A percentile compares a stretch with the other conserved stretches of the same genome.
Evolutionary conservation across 2,113 vertebrate species (phyloP).

Genomic region (Oryzias woworae): DNA sequence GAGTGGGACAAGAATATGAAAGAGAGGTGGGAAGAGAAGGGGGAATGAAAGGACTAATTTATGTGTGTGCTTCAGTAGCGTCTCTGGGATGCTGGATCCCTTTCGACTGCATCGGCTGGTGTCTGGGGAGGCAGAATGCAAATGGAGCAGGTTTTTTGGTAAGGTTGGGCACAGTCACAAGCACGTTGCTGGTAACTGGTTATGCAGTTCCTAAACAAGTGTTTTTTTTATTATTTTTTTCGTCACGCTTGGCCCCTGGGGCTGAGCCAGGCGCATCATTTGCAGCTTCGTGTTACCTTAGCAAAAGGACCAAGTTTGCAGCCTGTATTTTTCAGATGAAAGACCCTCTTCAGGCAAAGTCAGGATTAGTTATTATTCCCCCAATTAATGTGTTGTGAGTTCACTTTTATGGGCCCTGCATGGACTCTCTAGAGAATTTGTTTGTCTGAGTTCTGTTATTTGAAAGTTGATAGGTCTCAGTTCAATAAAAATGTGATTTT

Average conservation of each 20-base stretch:
- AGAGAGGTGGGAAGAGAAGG: slow-evolving; percentile 8
- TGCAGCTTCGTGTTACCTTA: slow-evolving; percentile 70
- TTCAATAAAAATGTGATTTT: slow-evolving; percentile 42
- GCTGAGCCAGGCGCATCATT: slow-evolving; percentile 68
- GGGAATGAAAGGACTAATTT: slow-evolving; percentile 66
- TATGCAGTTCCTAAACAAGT: slow-evolving; percentile 68
- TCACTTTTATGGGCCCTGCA: slow-evolving; percentile 58
- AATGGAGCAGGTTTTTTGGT: slow-evolving; percentile 68
- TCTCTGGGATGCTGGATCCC: slow-evolving; percentile 58
- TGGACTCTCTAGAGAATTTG: slow-evolving; percentile 59
- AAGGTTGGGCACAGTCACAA: slow-evolving; percentile 61
- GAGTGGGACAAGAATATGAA: slow-evolving; percentile 4
- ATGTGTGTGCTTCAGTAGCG: slow-evolving; percentile 61
- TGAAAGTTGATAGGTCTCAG: slow-evolving; percentile 60
- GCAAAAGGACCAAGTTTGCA: slow-evolving; percentile 69
- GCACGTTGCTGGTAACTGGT: slow-evolving; percentile 61
- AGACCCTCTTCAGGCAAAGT: slow-evolving; percentile 75
- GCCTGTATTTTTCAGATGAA: slow-evolving; percentile 81
- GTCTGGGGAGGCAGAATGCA: slow-evolving; percentile 69
- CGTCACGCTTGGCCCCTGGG: slow-evolving; percentile 67
- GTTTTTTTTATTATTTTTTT: slow-evolving; percentile 40
- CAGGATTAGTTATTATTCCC: slow-evolving; percentile 69
- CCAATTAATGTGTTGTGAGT: slow-evolving; percentile 73
- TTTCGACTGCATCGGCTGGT: slow-evolving; percentile 41
- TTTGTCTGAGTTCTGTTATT: slow-evolving; percentile 57